phyloP scores from a whole-genome alignment of 2,113 vertebrate species.

The Paratilapia polleni region DNA sequence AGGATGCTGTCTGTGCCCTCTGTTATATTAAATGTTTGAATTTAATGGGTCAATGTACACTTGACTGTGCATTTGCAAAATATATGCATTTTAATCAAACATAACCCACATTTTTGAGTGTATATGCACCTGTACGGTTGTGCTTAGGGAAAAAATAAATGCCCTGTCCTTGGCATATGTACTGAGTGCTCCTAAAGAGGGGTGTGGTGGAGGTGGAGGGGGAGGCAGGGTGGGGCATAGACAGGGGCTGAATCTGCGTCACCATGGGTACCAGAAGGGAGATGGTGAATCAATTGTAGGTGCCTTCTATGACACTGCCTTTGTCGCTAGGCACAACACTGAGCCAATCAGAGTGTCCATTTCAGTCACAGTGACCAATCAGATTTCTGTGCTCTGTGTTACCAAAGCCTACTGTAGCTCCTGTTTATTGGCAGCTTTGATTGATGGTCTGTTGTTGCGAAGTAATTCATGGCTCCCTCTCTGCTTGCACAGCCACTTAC shows the following conservation, averaged over 20 bases:
- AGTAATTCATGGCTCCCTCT: neutral
- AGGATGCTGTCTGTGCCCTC: neutral
- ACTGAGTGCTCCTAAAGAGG: constrained; percentile 26
- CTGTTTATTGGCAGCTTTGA: constrained; percentile 29
- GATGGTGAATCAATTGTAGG: constrained; percentile 57
- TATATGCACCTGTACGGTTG: neutral
- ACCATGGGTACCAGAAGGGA: constrained; percentile 64
- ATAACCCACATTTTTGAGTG: neutral
- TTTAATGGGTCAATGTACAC: neutral
- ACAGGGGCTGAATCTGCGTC: constrained; percentile 58
- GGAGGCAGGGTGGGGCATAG: constrained; percentile 38
- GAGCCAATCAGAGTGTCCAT: constrained; percentile 65
- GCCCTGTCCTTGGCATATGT: constrained; percentile 38
- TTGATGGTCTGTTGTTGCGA: constrained; percentile 10
- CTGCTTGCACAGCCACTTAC: neutral
- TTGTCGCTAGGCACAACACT: constrained; percentile 62
- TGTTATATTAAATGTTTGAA: neutral
- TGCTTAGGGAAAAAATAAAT: neutral
- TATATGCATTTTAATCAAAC: neutral
- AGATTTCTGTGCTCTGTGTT: constrained; percentile 32
- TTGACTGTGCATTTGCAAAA: neutral
- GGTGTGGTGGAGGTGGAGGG: constrained; percentile 25
- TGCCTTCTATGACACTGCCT: constrained; percentile 51
- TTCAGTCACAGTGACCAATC: constrained; percentile 63
- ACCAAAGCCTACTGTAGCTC: neutral